Evolutionary conservation across 2,888 invertebrate genomes (phyloP), one percentile per base, ranked within the genome.

Genomic region (Bimastos eiseni): DNA sequence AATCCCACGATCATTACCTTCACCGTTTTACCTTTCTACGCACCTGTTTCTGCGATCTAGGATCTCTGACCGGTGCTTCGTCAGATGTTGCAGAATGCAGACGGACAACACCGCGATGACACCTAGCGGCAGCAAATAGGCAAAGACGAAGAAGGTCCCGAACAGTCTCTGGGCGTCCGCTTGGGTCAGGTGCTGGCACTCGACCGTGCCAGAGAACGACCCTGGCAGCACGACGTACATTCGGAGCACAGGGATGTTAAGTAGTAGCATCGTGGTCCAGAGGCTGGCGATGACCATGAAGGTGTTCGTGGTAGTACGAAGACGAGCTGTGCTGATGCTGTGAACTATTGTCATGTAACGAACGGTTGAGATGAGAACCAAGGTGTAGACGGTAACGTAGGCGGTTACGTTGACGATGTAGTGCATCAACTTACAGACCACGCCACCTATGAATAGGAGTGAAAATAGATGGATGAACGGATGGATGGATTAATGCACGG

Each of bases 391-490:
- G 93, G 97, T 97, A 91, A 97, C 97, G 94, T 97, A 98, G 44
- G 98, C 98, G n/a, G 98, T 97, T 83, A 98, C 97, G 91, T 97
- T 97, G 92, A 97, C 97, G 94, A 98, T 96, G 94, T 98, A 98
- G 95, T 98, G 98, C 33, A 98, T 97, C 38, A 97, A 96, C 95
- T 97, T 97, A 95, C 98, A 98, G 97, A 97, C 97, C 94, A 97
- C 96, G 94, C 97, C 97, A 17, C 98, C 98, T 93, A 98, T 41
- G 15, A 11, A 41, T 15, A 15, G 98, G 0, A 36, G 6, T 24
- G 24, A 49, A 70, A 30, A 70, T n/a, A 70, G n/a, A n/a, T n/a
- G n/a, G n/a, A n/a, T n/a, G n/a, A n/a, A n/a, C n/a, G n/a, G n/a
- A n/a, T n/a, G n/a, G n/a, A n/a, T n/a, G n/a, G n/a, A n/a, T n/a